Conservation (phyloP, 2,113 vertebrate species). For the Pachyramphus minor region DNA sequence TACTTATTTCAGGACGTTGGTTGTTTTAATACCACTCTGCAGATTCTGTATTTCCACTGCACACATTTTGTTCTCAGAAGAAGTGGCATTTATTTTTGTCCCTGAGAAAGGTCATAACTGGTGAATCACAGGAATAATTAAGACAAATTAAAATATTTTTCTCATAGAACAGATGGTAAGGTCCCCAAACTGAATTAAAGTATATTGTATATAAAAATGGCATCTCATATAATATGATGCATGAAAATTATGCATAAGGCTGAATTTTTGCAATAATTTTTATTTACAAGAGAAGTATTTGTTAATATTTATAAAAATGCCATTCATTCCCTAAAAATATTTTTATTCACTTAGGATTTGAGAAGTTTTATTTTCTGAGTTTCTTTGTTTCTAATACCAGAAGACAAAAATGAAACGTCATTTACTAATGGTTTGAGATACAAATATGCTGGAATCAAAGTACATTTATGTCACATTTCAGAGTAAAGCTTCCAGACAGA, state of each 20-base stretch:
- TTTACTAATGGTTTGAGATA: neutral
- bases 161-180: neutral
- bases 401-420: neutral
- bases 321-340: neutral
- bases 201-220: neutral
- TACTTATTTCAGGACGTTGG: neutral
- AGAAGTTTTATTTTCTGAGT: neutral
- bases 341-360: neutral
- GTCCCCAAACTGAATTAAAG: neutral
- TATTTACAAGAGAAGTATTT: neutral
- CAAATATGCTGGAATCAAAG: neutral
- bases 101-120: neutral
- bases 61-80: neutral
- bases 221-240: neutral
- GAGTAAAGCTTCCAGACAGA: neutral
- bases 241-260: neutral
- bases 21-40: neutral
- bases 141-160: slow-evolving; percentile 18
- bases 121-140: slow-evolving; percentile 6
- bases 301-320: neutral
- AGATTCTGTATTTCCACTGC: neutral
- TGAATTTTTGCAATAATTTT: neutral
- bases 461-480: neutral
- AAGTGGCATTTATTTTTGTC: neutral
- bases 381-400: neutral